phyloP scores from a whole-genome alignment of 2,797 vertebrate genomes.

The Rhinella marina region DNA sequence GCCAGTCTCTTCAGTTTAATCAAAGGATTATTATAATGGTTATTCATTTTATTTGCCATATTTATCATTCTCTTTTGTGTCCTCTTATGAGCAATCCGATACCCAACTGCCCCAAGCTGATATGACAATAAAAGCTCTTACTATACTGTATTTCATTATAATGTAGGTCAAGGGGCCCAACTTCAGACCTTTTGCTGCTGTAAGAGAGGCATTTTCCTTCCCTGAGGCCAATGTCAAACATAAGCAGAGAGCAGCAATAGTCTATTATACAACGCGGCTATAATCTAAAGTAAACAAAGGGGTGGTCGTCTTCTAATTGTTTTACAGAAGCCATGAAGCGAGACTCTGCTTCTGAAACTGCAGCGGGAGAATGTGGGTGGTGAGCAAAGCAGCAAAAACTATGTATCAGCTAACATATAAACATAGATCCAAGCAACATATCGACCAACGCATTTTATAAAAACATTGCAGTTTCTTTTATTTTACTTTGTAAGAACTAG shows the following conservation, averaged over 20 bases:
- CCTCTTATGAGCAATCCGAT: background rate
- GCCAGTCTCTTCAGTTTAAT: background rate
- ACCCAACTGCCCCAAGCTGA: conserved; percentile 1
- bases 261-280: conserved; percentile 5
- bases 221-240: background rate
- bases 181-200: conserved; percentile 16
- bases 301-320: conserved; percentile 1
- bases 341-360: conserved; percentile 1
- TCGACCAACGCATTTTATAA: background rate
- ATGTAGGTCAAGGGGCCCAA: conserved; percentile 25
- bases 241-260: conserved; percentile 6
- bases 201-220: conserved; percentile 6
- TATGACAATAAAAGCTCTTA: conserved; percentile 2
- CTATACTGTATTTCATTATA: conserved; percentile 3
- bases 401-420: background rate
- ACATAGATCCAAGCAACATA: background rate
- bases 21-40: too few relatives aligned
- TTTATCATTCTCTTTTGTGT: background rate
- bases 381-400: background rate
- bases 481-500: background rate
- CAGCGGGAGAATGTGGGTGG: background rate
- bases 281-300: conserved; percentile 15
- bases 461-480: background rate
- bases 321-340: conserved; percentile 9
- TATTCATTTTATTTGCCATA: background rate